phyloP scores from a whole-genome alignment of 2,888 invertebrate species.

The Drosophila prostipennis region DNA sequence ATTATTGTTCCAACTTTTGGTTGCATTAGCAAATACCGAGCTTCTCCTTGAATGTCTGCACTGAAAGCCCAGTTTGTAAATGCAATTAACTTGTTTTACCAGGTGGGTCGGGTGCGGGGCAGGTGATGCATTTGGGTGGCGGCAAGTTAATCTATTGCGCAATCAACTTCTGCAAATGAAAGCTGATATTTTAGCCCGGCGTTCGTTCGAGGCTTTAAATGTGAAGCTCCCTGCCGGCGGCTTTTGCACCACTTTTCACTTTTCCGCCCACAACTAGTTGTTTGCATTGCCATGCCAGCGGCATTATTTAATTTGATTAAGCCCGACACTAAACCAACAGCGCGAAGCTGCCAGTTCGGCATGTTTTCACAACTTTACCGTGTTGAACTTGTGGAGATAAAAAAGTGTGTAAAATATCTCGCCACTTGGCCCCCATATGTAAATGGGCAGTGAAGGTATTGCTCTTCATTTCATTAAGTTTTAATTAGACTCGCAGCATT shows the following conservation, averaged over 20 bases:
- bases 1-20: constrained; percentile 4
- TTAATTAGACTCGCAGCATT: constrained; percentile 61
- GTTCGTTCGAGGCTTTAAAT: constrained; percentile 10
- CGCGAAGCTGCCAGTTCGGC: constrained; percentile 21
- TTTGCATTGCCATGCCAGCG: constrained; percentile 18
- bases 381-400: constrained; percentile 2
- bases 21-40: neutral
- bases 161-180: constrained; percentile 28
- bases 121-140: neutral
- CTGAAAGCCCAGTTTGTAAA: constrained; percentile 54
- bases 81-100: constrained; percentile 69
- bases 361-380: constrained; percentile 43
- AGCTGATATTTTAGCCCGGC: constrained; percentile 29
- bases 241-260: neutral
- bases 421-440: constrained; percentile 6
- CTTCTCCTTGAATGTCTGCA: neutral
- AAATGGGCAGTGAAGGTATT: constrained; percentile 59
- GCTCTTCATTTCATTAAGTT: constrained; percentile 63
- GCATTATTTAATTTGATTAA: constrained; percentile 43
- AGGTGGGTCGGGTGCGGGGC: neutral
- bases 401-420: constrained; percentile 6
- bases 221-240: neutral
- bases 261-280: neutral
- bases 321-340: constrained; percentile 34
- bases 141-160: constrained; percentile 14